phyloP scores from a whole-genome alignment of 2,888 invertebrate genomes.

The Herminia tarsipennalis region DNA sequence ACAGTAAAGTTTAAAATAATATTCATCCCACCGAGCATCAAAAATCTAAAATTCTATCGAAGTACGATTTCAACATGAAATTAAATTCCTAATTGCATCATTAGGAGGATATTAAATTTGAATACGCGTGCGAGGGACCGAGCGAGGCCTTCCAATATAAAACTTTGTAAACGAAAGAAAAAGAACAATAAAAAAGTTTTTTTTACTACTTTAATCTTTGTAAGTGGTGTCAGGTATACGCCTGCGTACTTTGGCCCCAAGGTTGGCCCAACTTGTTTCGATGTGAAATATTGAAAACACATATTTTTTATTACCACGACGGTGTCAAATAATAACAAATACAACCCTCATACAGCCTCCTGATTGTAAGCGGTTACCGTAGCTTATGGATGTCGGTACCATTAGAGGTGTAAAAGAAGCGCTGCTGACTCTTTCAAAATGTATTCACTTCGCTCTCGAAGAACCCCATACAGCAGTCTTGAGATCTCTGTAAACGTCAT shows the following conservation, averaged over 20 bases:
- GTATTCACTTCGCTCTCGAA: no score
- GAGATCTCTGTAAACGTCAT: no score
- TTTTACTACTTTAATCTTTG: neutral
- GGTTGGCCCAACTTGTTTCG: no score
- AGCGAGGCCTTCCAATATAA: neutral
- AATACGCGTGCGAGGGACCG: neutral
- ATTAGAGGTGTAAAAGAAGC: no score
- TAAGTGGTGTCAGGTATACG: neutral
- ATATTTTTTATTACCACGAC: no score
- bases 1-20: neutral
- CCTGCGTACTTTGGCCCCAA: neutral
- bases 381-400: no score
- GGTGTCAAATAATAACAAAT: no score
- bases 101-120: constrained; percentile 28
- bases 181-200: neutral
- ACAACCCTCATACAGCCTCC: no score
- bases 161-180: neutral
- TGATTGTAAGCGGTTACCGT: no score
- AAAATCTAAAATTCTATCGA: neutral
- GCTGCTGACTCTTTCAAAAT: no score
- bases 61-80: constrained; percentile 16
- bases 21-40: neutral
- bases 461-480: no score
- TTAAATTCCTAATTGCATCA: constrained; percentile 25
- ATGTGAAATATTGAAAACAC: no score